Conservation (phyloP, 2,888 invertebrate species). For the Drosophila picticornis region DNA sequence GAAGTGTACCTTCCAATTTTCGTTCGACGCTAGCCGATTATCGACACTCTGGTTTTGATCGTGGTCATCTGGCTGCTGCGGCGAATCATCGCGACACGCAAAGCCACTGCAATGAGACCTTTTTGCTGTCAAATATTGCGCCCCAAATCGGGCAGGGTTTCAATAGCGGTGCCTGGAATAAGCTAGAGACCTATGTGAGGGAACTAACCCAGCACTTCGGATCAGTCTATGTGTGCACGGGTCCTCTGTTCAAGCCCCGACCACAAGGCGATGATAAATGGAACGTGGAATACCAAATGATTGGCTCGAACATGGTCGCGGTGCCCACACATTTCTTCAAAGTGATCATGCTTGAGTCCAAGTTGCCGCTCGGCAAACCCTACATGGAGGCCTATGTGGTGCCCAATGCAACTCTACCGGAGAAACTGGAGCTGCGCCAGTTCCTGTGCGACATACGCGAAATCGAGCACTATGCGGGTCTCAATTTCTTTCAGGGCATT, state of each 20-base stretch:
- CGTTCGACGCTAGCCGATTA: constrained; percentile 93
- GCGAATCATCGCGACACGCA: constrained; percentile 94
- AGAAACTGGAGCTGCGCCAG: constrained; percentile 89
- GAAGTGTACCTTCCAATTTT: constrained; percentile 92
- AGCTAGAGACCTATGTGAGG: constrained; percentile 92
- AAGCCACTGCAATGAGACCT: constrained; percentile 94
- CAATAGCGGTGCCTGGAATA: constrained; percentile 95
- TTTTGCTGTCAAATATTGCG: constrained; percentile 96
- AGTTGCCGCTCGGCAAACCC: constrained; percentile 87
- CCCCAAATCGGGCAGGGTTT: constrained; percentile 97
- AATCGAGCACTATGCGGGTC: constrained; percentile 95
- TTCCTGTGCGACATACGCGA: constrained; percentile 95
- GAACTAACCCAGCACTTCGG: constrained; percentile 89
- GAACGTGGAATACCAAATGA: constrained; percentile 95
- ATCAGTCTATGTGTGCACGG: constrained; percentile 95
- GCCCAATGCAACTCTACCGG: constrained; percentile 94
- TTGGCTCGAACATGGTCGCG: constrained; percentile 95
- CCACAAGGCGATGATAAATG: constrained; percentile 90
- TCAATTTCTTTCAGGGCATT: constrained; percentile 94
- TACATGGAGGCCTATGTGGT: constrained; percentile 96
- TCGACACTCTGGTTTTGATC: constrained; percentile 95
- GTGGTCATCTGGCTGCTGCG: constrained; percentile 98
- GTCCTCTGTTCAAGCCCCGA: constrained; percentile 94
- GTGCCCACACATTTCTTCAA: constrained; percentile 99
- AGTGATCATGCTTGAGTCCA: constrained; percentile 92